phyloP scores from a whole-genome alignment of 2,797 vertebrate species.

The Lindbergichthys nudifrons region DNA sequence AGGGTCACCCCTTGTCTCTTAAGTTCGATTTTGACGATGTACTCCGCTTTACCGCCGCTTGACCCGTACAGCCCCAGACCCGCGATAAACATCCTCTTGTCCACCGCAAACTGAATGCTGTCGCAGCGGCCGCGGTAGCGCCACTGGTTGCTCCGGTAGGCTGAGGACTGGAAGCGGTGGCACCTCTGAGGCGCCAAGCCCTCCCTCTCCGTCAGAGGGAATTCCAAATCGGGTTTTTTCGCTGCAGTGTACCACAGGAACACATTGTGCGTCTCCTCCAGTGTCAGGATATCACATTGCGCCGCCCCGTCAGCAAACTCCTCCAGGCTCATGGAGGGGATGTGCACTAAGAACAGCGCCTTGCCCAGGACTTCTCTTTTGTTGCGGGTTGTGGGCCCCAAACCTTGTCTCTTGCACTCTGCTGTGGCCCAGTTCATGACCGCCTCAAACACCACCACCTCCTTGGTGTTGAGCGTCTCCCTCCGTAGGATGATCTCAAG shows the following conservation, averaged over 20 bases:
- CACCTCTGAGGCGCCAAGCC: slow-evolving; percentile 91
- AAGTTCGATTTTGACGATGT: slow-evolving; percentile 93
- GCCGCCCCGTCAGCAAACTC: slow-evolving; percentile 96
- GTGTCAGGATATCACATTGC: slow-evolving; percentile 94
- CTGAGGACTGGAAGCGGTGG: slow-evolving; percentile 95
- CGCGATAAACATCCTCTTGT: slow-evolving; percentile 93
- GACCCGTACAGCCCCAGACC: slow-evolving; percentile 96
- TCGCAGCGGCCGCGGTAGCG: slow-evolving; percentile 96
- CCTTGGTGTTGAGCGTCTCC: slow-evolving; percentile 94
- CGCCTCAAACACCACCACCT: slow-evolving; percentile 93
- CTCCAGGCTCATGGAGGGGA: slow-evolving; percentile 95
- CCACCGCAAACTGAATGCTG: slow-evolving; percentile 97
- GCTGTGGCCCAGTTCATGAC: slow-evolving; percentile 93
- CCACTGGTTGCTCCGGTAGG: slow-evolving; percentile 98
- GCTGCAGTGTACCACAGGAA: slow-evolving; percentile 99
- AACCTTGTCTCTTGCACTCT: slow-evolving; percentile 91
- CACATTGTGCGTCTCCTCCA: slow-evolving; percentile 94
- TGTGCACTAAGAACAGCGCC: slow-evolving; percentile 92
- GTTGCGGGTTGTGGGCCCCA: slow-evolving; percentile 85
- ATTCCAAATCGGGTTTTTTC: slow-evolving; percentile 92
- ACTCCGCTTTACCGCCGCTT: slow-evolving; percentile 93
- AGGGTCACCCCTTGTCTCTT: slow-evolving; percentile 92
- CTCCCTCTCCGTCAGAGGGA: slow-evolving; percentile 86
- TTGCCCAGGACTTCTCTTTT: slow-evolving; percentile 90
- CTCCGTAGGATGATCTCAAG: slow-evolving; percentile 92